Evolutionary conservation across 2,797 vertebrate genomes (phyloP).

Genomic region (Malacoraja senta): DNA sequence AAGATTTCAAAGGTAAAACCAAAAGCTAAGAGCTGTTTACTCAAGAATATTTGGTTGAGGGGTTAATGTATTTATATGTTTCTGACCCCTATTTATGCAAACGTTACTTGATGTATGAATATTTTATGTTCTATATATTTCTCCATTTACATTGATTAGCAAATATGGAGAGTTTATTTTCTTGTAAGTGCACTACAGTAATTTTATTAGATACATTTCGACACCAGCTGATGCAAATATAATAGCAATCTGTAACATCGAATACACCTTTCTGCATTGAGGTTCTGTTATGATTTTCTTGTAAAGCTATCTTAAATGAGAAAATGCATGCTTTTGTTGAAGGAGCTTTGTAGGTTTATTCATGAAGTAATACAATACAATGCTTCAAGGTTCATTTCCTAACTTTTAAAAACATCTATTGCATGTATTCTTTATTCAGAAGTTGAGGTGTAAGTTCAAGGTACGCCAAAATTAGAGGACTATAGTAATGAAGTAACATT

Average conservation of each 20-base stretch:
- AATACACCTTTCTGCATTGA: background rate
- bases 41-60: background rate
- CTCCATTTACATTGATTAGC: background rate
- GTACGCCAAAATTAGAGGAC: background rate
- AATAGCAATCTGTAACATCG: background rate
- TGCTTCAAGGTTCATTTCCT: constrained; percentile 20
- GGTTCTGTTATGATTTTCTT: background rate
- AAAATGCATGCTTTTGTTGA: background rate
- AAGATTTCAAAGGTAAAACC: constrained; percentile 3
- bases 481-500: background rate
- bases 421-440: constrained; percentile 39
- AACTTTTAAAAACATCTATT: background rate
- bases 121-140: background rate
- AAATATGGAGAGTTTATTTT: background rate
- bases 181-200: background rate
- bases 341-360: background rate
- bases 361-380: background rate
- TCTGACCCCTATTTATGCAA: background rate
- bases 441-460: constrained; percentile 41
- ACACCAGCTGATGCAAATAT: background rate
- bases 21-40: background rate
- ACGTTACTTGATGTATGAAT: background rate
- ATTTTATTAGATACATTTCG: background rate
- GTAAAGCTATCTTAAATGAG: too few relatives aligned
- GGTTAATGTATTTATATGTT: background rate